Evolutionary conservation across 1,140 invertebrate species (phyloP).

Genomic region (Hylyphantes graminicola): DNA sequence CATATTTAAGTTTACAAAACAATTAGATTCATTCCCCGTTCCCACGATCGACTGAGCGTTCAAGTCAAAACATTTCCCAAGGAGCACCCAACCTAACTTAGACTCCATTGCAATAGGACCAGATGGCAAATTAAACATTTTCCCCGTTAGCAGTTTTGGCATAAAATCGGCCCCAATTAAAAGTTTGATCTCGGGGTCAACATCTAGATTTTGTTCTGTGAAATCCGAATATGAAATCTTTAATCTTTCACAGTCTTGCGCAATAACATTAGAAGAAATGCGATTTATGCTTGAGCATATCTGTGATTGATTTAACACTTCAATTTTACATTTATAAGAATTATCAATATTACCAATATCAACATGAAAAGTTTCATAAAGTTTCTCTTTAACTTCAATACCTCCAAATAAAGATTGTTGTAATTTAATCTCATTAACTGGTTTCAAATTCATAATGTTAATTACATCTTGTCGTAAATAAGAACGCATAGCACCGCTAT

Average conservation of each 20-base stretch:
- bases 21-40: no score
- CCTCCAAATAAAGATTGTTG: conserved; percentile 34
- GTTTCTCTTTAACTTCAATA: background rate
- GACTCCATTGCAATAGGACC: background rate
- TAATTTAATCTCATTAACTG: background rate
- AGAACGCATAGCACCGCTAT: conserved; percentile 8
- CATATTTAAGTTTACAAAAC: no score
- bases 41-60: no score
- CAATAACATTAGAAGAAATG: conserved; percentile 12
- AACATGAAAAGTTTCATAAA: conserved; percentile 5
- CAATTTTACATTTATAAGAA: conserved; percentile 21
- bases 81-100: background rate
- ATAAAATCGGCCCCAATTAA: conserved; percentile 32
- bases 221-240: background rate
- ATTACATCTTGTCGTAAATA: conserved; percentile 13
- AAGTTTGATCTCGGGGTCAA: conserved; percentile 38
- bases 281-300: conserved; percentile 24
- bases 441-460: conserved; percentile 16
- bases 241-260: background rate
- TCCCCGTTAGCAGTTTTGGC: conserved; percentile 27
- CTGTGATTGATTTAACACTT: conserved; percentile 12
- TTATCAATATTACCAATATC: conserved; percentile 21
- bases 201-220: background rate
- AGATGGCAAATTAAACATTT: conserved; percentile 22
- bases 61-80: conserved; percentile 12